phyloP scores from a whole-genome alignment of 2,888 invertebrate species.

The Agrilus mali region DNA sequence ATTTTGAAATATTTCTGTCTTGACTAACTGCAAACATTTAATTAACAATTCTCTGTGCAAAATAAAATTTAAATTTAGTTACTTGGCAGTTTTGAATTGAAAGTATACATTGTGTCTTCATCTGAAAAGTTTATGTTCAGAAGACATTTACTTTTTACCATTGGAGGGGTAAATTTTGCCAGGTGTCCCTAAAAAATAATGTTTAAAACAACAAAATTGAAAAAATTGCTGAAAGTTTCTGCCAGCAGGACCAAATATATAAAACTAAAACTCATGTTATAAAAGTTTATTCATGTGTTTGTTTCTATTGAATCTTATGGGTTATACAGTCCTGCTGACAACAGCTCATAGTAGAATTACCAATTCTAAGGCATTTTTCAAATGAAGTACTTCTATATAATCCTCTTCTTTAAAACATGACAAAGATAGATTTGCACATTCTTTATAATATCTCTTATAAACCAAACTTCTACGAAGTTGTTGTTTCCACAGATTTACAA shows the following conservation, averaged over 20 bases:
- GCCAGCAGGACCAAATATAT: no score
- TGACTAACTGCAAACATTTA: constrained; percentile 20
- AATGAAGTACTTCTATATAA: constrained; percentile 16
- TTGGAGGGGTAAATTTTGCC: constrained; percentile 12
- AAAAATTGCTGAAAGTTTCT: no score
- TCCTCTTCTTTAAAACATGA: constrained; percentile 16
- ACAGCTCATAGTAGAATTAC: no score
- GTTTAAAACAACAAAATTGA: not conserved
- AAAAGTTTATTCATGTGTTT: no score
- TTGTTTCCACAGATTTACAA: constrained; percentile 11
- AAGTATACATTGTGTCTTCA: constrained; percentile 1
- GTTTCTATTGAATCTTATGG: no score
- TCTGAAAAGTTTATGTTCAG: constrained; percentile 8
- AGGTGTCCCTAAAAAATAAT: constrained; percentile 12
- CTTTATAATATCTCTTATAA: constrained; percentile 20
- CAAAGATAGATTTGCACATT: constrained; percentile 13
- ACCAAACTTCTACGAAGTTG: constrained; percentile 14
- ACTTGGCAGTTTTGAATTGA: constrained; percentile 16
- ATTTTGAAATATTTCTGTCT: constrained; percentile 20
- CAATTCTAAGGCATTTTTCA: constrained; percentile 17
- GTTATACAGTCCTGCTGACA: no score
- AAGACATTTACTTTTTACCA: constrained; percentile 7
- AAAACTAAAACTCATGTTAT: constrained; percentile 7
- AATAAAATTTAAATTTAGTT: constrained; percentile 1
- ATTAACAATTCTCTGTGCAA: not conserved